A percentile compares a stretch with the other conserved stretches of the same genome.
These are phyloP conservation scores for Plebejus melissa DNA, from an alignment of 2,888 invertebrate genomes.

Conservation along the genomic window DNA sequence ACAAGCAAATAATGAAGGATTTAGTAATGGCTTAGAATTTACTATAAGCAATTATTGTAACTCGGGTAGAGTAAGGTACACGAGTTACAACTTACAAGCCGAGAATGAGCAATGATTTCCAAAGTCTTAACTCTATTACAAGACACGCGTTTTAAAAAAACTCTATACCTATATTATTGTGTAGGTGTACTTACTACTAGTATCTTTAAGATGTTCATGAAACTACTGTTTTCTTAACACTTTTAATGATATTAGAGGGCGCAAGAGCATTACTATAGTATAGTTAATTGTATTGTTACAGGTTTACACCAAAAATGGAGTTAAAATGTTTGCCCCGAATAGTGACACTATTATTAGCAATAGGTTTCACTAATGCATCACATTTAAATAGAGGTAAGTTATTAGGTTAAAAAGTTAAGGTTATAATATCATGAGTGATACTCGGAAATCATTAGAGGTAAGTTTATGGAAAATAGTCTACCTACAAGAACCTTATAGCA, in stretches of 20 bases:
- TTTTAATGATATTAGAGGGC: neutral
- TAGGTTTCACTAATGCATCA: slow-evolving; percentile 45
- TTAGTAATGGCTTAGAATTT: neutral
- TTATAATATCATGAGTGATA: no score
- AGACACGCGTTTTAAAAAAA: neutral
- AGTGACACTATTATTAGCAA: slow-evolving; percentile 49
- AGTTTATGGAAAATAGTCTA: slow-evolving; percentile 37
- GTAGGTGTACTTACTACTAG: no score
- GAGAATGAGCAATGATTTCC: neutral
- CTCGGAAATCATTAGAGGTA: slow-evolving; percentile 46
- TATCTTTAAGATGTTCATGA: neutral
- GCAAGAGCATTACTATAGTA: neutral
- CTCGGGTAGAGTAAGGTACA: neutral
- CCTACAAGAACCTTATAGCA: neutral
- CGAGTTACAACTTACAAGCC: no score
- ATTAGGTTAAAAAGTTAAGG: no score
- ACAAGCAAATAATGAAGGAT: neutral
- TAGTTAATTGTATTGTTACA: slow-evolving; percentile 46
- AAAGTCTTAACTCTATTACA: neutral
- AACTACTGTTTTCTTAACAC: neutral
- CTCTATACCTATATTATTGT: neutral
- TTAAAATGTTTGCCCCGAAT: slow-evolving; percentile 45
- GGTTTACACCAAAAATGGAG: slow-evolving; percentile 54
- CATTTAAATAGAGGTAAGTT: slow-evolving; percentile 53
- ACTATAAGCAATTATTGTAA: neutral